A percentile compares a stretch with the other conserved stretches of the same genome.
These are phyloP conservation scores for Mythimna pallens DNA, from an alignment of 2,888 invertebrate species.

Conservation along the genomic window DNA sequence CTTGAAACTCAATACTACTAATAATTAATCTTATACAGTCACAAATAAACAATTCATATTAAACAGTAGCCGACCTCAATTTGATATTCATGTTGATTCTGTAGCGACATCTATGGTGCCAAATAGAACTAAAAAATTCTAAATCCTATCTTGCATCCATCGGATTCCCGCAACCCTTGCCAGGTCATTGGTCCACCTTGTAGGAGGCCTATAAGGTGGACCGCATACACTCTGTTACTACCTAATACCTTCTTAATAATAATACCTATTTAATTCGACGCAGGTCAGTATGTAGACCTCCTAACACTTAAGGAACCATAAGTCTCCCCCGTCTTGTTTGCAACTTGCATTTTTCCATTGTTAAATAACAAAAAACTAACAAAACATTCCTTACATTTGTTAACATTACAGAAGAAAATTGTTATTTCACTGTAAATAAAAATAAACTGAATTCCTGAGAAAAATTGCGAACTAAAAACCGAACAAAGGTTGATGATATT, in stretches of 20 bases:
- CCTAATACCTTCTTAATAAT: no score
- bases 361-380: slow-evolving; percentile 31
- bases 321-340: slow-evolving; percentile 40
- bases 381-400: slow-evolving; percentile 32
- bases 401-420: slow-evolving; percentile 22
- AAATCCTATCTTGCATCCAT: no score
- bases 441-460: slow-evolving; percentile 21
- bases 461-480: slow-evolving; percentile 33
- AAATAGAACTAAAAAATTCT: no score
- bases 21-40: neutral
- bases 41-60: neutral
- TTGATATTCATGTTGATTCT: neutral
- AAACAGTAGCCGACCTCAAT: no score
- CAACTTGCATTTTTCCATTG: slow-evolving; percentile 54
- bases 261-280: no score
- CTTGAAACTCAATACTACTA: neutral
- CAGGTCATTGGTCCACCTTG: no score
- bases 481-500: slow-evolving; percentile 38
- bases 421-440: slow-evolving; percentile 32
- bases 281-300: neutral
- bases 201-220: no score
- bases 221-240: no score
- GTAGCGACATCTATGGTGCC: no score
- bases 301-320: slow-evolving; percentile 34
- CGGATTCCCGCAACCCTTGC: no score